Base-by-base conservation (phyloP, 2,113 vertebrate species). In the Hypocryptadius cinnamomeus region DNA sequence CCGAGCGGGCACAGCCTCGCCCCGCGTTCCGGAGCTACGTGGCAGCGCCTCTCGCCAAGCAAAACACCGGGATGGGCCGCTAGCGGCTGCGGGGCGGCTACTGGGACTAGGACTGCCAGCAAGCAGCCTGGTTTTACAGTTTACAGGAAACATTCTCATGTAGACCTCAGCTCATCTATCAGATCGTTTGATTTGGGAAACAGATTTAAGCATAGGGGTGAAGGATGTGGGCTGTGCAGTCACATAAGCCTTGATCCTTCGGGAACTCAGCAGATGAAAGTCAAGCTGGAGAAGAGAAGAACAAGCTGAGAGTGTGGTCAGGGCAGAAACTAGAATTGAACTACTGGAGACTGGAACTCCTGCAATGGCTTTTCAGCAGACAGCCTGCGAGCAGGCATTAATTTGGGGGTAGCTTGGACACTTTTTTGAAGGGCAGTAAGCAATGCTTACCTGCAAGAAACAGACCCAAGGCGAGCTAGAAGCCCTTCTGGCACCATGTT, bases 281-380 rank as follows among this genome's bases (percentile, higher is more conserved):
- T 48, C 48, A 30, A 48, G 24, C 8, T 0, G 2, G 25, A 48
- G 47, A 45, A 54, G 17, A 47, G 21, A 45, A 28, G 74, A 73
- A 18, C 13, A 47, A 31, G 28, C 13, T 53, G 39, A 42, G 40
- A 42, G 23, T 13, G 28, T 5, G 13, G 8, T 42, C 44, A 37
- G 35, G 11, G 35, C 18, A 79, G 35, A 56, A 82, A 56, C 33
- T 86, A 50, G 35, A 33, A 47, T 0, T 66, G 47, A 82, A 5
- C 39, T 63, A 3, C 11, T 0, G 1, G 23, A 50, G 31, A 12
- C 1, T 3, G 54, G 21, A 73, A 33, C 8, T 37, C 59, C 68
- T n/a, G 54, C 33, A 37, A 5, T 1, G 5, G 18, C 37, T 84
- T 70, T 84, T 59, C 60, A 54, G 7, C 17, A 54, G 51, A 31